Evolutionary conservation across 2,113 vertebrate genomes (phyloP), one percentile per base, ranked within the genome.

Genomic region (Pampusana beccarii): DNA sequence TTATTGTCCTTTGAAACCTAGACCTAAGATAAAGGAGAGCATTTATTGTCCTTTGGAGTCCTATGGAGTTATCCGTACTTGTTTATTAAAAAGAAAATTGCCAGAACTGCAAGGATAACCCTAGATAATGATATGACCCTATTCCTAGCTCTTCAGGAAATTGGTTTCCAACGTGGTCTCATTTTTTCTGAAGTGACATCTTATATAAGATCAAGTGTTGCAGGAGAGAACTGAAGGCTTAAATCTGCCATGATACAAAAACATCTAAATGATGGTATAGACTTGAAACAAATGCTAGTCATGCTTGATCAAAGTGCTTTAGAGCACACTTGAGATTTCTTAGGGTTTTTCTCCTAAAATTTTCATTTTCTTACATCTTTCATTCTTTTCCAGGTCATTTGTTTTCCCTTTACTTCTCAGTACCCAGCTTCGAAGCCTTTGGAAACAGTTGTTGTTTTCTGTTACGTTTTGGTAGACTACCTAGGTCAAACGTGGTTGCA

Each of bases 121-220:
- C 73, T n/a, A 94, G 95, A 94, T 95, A 95, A 95, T 40, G 0
- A 44, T 36, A 58, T 46, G 84, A 92, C 73, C 77, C 80, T 95
- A 3, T 72, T 92, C 28, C n/a, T 92, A 80, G 77, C 74, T 85
- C 83, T 94, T 92, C 96, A 96, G 93, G 96, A 97, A 96, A 97
- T 96, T 97, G 93, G 66, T 93, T 97, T 95, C 89, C 85, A 94
- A 56, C 96, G 73, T 10, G 4, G 66, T 65, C 50, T 94, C 85
- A 19, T 94, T 87, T 94, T 94, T 96, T 93, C 88, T 93, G 70
- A 92, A 97, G 91, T 94, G 91, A 95, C 93, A 96, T 70, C 73
- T 93, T 95, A 67, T 16, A 66, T 69, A 93, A 93, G 82, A 90
- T 74, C 51, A 78, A 51, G 46, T 92, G 50, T 89, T 96, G 72